phyloP scores from a whole-genome alignment of 2,113 vertebrate species.

The Talpa occidentalis region DNA sequence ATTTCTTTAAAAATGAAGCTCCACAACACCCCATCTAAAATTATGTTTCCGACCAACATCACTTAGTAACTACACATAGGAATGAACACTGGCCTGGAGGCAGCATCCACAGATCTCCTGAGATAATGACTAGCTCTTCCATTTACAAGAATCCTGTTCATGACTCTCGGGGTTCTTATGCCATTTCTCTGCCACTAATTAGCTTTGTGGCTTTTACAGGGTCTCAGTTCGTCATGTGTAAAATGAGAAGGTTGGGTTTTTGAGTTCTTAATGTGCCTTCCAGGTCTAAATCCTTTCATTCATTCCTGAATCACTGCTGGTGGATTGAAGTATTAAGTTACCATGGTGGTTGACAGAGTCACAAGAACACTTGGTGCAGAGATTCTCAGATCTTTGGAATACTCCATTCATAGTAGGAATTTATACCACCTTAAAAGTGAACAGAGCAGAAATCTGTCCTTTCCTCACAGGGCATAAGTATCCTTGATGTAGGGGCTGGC shows the following conservation, averaged over 20 bases:
- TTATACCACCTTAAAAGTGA: background rate
- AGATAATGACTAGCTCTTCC: background rate
- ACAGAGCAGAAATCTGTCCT: background rate
- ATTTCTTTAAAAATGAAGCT: constrained; percentile 64
- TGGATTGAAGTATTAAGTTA: background rate
- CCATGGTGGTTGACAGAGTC: accelerated
- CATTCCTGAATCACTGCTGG: background rate
- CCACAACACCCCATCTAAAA: constrained; percentile 58
- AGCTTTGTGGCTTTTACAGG: background rate
- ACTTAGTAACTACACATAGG: background rate
- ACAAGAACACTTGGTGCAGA: background rate
- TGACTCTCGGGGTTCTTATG: background rate
- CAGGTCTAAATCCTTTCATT: constrained; percentile 25
- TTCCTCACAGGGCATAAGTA: background rate
- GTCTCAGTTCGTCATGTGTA: background rate
- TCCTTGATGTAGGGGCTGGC: background rate
- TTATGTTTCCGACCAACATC: constrained; percentile 31
- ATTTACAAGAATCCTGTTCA: background rate
- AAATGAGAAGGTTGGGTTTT: background rate
- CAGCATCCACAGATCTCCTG: background rate
- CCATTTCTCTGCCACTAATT: background rate
- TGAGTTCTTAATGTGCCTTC: background rate
- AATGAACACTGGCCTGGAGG: background rate
- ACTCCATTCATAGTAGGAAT: background rate
- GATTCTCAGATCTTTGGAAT: background rate